A percentile compares a stretch with the other conserved stretches of the same genome.
Evolutionary conservation across 2,797 vertebrate species (phyloP).

Genomic region (Leptodactylus fallax): DNA sequence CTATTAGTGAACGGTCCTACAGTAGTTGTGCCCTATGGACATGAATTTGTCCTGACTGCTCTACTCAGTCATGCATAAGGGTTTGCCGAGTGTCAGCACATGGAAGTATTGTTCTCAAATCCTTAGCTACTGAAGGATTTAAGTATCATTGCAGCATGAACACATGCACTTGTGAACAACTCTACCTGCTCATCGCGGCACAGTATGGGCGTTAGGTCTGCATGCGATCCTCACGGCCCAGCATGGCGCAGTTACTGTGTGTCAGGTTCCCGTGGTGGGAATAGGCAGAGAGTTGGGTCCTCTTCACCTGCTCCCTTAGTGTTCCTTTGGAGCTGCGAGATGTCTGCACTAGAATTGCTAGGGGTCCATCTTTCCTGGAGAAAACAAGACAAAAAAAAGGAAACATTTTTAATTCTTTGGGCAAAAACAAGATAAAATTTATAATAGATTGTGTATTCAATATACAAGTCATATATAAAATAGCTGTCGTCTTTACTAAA

Average conservation of each 20-base stretch:
- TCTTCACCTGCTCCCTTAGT: slow-evolving; percentile 34
- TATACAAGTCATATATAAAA: background rate
- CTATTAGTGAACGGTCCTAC: background rate
- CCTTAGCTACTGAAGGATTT: background rate
- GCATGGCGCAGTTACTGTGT: slow-evolving; percentile 57
- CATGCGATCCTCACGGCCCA: slow-evolving; percentile 52
- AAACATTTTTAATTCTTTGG: no score
- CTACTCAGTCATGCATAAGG: background rate
- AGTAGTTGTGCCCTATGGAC: background rate
- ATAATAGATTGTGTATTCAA: no score
- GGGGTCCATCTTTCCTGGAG: slow-evolving; percentile 47
- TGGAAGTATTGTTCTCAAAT: background rate
- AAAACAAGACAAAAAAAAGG: background rate
- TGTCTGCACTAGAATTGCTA: slow-evolving; percentile 27
- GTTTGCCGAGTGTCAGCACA: background rate
- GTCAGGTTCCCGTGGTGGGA: slow-evolving; percentile 58
- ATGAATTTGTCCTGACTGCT: background rate
- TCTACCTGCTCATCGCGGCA: slow-evolving; percentile 62
- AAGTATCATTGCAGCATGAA: background rate
- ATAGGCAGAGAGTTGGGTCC: slow-evolving; percentile 25
- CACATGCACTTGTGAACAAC: no score
- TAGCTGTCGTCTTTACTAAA: background rate
- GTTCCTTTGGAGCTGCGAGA: slow-evolving; percentile 42
- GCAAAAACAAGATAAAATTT: background rate
- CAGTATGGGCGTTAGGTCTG: slow-evolving; percentile 59